Evolutionary conservation across 2,113 vertebrate species (phyloP).

Genomic region (Xiphophorus couchianus): DNA sequence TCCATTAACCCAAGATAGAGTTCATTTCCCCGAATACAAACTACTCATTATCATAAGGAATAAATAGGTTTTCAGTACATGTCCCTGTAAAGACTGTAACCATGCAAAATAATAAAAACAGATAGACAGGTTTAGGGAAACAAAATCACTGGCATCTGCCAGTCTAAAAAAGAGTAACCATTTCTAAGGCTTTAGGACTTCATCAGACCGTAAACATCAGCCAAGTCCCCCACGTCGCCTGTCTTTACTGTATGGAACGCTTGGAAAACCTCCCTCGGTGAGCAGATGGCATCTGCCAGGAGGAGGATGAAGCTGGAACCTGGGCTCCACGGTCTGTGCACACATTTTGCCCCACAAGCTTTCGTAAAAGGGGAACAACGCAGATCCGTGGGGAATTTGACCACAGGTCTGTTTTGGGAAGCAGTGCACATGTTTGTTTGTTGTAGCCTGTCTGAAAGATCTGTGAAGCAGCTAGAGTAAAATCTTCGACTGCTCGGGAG

Average conservation of each 20-base stretch:
- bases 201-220: conserved; percentile 28
- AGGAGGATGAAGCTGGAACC: conserved; percentile 70
- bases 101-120: background rate
- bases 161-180: too few relatives aligned
- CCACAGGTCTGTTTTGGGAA: conserved; percentile 60
- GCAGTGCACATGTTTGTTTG: conserved; percentile 59
- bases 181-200: background rate
- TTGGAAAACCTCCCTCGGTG: conserved; percentile 72
- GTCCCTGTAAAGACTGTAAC: background rate
- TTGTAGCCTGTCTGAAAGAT: conserved; percentile 52
- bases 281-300: conserved; percentile 79
- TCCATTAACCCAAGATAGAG: conserved; percentile 16
- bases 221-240: conserved; percentile 48
- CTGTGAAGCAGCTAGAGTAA: conserved; percentile 39
- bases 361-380: conserved; percentile 59
- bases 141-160: too few relatives aligned
- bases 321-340: conserved; percentile 46
- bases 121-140: background rate
- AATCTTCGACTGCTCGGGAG: conserved; percentile 32
- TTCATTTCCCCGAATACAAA: background rate
- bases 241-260: conserved; percentile 64
- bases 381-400: conserved; percentile 61
- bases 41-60: conserved; percentile 1
- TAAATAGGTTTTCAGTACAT: background rate
- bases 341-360: conserved; percentile 43